Evolutionary conservation across 2,797 vertebrate species (phyloP).

Genomic region (Pangasius mekongensis): DNA sequence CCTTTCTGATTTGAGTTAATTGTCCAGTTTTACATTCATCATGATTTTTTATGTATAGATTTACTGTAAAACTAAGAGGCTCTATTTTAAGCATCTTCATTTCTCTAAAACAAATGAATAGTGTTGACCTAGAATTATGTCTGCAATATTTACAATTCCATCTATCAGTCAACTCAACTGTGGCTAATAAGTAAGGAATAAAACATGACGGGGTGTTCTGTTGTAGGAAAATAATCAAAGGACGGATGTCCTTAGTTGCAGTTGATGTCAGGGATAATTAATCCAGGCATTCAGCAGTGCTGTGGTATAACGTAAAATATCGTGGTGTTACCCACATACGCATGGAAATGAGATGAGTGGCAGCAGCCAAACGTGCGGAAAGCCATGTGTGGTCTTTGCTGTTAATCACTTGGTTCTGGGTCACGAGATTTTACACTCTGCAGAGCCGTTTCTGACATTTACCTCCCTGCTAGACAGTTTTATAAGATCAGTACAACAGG

Average conservation of each 20-base stretch:
- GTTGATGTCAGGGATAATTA: not conserved
- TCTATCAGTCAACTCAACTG: not conserved
- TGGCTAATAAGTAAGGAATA: not conserved
- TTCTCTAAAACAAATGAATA: not conserved
- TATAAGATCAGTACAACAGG: conserved; percentile 42
- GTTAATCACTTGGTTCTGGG: conserved; percentile 40
- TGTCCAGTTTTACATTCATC: conserved; percentile 3
- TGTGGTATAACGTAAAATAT: not conserved
- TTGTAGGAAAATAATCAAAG: not conserved
- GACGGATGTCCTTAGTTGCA: not conserved
- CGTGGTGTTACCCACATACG: not conserved
- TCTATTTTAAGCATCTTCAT: not conserved
- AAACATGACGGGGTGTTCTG: not conserved
- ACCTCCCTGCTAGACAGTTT: conserved; percentile 48
- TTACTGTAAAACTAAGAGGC: not conserved
- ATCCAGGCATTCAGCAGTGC: not conserved
- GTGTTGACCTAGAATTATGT: not conserved
- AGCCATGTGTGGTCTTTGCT: conserved; percentile 37
- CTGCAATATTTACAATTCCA: not conserved
- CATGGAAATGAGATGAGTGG: not conserved
- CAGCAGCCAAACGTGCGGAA: not conserved
- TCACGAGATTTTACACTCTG: conserved; percentile 30
- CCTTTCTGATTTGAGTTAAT: not conserved
- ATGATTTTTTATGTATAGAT: not conserved
- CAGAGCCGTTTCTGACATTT: conserved; percentile 25